Evolutionary conservation across 2,888 invertebrate species (phyloP).

Genomic region (Cosmopolites sordidus): DNA sequence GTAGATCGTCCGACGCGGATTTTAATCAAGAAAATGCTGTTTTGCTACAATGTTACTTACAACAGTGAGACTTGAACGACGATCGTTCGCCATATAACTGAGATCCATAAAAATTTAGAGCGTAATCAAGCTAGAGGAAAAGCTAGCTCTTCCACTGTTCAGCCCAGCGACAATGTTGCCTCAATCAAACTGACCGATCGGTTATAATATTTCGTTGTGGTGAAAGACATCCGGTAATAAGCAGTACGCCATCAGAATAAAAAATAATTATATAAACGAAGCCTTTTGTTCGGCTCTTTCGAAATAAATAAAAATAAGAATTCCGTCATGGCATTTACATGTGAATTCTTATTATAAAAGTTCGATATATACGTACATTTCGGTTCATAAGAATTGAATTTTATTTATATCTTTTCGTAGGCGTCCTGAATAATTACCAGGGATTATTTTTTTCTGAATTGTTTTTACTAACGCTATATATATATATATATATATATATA

Average conservation of each 20-base stretch:
- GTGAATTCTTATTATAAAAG: constrained; percentile 13
- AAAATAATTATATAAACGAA: constrained; percentile 11
- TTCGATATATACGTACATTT: constrained; percentile 10
- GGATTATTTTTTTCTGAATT: neutral
- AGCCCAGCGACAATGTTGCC: too few species aligned
- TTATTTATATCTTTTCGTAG: constrained; percentile 5
- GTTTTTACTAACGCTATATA: neutral
- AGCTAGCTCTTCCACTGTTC: too few species aligned
- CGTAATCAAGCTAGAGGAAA: neutral
- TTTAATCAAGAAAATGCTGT: constrained; percentile 1
- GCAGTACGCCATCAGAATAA: constrained; percentile 3
- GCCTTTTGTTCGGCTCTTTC: constrained; percentile 10
- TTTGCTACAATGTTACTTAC: neutral
- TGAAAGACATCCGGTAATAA: constrained; percentile 15
- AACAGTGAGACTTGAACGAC: neutral
- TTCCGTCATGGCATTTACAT: constrained; percentile 13
- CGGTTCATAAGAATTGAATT: constrained; percentile 10
- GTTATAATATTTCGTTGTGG: neutral
- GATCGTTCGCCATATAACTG: neutral
- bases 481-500: neutral
- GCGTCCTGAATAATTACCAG: neutral
- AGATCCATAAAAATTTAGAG: neutral
- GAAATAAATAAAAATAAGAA: constrained; percentile 11
- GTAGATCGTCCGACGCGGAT: neutral
- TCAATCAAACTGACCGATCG: too few species aligned